Base-by-base conservation (phyloP, 2,797 vertebrate species). In the Typhlichthys eigenmanni region DNA sequence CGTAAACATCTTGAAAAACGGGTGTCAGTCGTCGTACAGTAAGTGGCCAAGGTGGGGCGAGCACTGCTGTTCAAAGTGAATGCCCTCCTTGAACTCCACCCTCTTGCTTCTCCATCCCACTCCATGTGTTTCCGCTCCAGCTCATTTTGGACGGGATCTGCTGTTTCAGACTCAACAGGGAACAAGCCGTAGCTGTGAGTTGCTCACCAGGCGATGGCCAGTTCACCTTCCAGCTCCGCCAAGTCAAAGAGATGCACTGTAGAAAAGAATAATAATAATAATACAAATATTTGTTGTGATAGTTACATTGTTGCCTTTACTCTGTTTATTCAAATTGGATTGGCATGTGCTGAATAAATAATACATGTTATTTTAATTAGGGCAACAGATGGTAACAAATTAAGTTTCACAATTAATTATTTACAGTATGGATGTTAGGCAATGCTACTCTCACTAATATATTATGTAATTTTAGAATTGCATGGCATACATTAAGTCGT, bases 81-180 rank as follows among this genome's bases (percentile, higher is more conserved):
- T 9, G 7, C 58, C 46, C 48, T 72, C 75, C 45, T 62, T 66
- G 51, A 62, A 48, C 38, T 14, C 50, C 54, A 54, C 54, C 82
- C 79, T 80, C 52, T 78, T 74, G 78, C 85, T 85, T 87, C 64
- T 82, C 74, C 84, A 82, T 87, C 52, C 68, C 76, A 68, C 71
- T 68, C 64, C 80, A 78, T 74, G 64, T 58, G 38, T 48, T 66
- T 55, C 62, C 24, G 63, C 62, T 81, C 34, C 49, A 74, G 82
- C 71, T 82, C 73, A 70, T 79, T 61, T 66, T 67, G 80, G 82
- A 85, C 56, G 68, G 52, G 49, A 74, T 69, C 55, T 72, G 75
- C 62, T 58, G 72, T 69, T 72, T 68, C 69, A 74, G 54, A 53
- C 76, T 55, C 69, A 48, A 5, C 51, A 47, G 63, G 69, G 60